A percentile compares a stretch with the other conserved stretches of the same genome.
Evolutionary conservation across 2,113 vertebrate species (phyloP).

Genomic region (Oceanites oceanicus): DNA sequence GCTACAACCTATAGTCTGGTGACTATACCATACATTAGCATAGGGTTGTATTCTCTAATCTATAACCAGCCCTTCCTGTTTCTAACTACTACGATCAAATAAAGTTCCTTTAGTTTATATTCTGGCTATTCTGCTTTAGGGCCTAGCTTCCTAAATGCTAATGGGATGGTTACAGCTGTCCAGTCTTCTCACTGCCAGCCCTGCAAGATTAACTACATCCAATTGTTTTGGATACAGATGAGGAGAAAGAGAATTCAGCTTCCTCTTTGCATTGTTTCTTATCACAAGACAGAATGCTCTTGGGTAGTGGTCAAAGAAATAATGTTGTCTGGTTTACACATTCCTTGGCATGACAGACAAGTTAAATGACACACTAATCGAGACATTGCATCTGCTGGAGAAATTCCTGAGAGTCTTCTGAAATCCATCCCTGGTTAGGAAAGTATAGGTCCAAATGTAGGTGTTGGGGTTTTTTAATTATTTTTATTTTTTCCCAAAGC

Average conservation of each 20-base stretch:
- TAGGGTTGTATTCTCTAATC: neutral
- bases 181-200: neutral
- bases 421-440: neutral
- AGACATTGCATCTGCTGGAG: neutral
- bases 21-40: neutral
- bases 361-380: neutral
- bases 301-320: neutral
- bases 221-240: neutral
- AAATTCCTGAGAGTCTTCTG: neutral
- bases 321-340: neutral
- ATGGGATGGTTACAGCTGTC: neutral
- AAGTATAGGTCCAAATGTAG: neutral
- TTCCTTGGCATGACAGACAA: neutral
- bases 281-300: neutral
- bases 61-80: neutral
- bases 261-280: neutral
- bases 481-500: neutral
- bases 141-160: neutral
- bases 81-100: neutral
- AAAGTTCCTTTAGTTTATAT: neutral
- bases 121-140: neutral
- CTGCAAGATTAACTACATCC: neutral
- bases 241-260: neutral
- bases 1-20: neutral
- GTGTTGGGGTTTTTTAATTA: accelerated